Base-by-base conservation (phyloP, 2,888 invertebrate genomes). In the Syrista parreyssii region DNA sequence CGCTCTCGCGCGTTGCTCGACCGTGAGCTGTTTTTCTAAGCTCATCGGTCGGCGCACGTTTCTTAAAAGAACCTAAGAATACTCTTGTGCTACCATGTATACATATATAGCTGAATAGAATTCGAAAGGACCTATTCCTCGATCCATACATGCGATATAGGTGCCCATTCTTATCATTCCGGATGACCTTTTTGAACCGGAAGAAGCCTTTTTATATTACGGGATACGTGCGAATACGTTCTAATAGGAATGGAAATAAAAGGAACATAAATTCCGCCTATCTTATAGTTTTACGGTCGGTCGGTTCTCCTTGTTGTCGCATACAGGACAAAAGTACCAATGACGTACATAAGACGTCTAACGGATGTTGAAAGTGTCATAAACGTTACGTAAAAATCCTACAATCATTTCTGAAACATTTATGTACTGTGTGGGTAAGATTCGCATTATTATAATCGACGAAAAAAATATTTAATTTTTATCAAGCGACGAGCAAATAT, bases 21-120 rank as follows among this genome's bases (percentile, higher is more conserved):
- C 84, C 87, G 86, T 88, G 87, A 88, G 87, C 85, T 86, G 88
- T 85, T 85, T 87, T 83, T 80, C 74, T 31, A 84, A 55, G 9
- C 55, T 55, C 55, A 55, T 55, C 23, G 55, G 55, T 55, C 9
- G 23, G 23, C 9, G 9, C 23, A 55, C 55, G 55, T 23, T 55
- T 55, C 55, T 23, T 55, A 55, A 55, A 6, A 23, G 55, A 55
- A 55, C 55, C 55, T 55, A 23, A 15, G 23, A 23, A 55, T 23
- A 9, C 55, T 36, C 36, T 36, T 36, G 36, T 36, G 4, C 12
- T 36, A 4, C 36, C 36, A 36, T 4, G 15, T 55, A 55, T 55
- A 55, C 23, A 55, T 9, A 55, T 55, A 55, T 55, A 55, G 55
- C 23, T 55, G 23, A 55, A 55, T 23, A 55, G 55, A 55, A 55